Conservation (phyloP, 53 echinoderm and acorn worm genomes). For the Zoroaster sp. region DNA sequence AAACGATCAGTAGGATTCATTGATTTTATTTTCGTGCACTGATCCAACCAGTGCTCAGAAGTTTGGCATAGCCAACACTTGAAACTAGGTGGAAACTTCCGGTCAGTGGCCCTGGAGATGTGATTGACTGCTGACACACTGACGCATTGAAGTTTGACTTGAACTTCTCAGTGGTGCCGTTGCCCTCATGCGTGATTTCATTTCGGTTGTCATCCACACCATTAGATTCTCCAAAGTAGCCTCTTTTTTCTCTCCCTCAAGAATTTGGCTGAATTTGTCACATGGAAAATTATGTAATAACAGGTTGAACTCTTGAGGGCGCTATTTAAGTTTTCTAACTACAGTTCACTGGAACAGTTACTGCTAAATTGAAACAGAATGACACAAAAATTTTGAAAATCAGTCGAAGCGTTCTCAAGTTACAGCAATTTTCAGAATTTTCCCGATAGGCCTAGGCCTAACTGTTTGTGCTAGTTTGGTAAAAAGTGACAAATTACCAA, state of each 20-base stretch:
- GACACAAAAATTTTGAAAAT: too few species aligned
- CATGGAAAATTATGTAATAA: too few species aligned
- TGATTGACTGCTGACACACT: neutral
- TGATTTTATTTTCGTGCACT: conserved; percentile 25
- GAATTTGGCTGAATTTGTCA: too few species aligned
- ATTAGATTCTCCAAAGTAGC: conserved; percentile 40
- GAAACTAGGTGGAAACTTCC: neutral
- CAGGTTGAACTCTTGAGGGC: too few species aligned
- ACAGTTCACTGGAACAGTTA: too few species aligned
- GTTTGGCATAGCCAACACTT: conserved; percentile 66
- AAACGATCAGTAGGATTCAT: conserved; percentile 20
- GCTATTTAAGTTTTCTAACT: too few species aligned
- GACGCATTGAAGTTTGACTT: neutral
- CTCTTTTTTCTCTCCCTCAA: neutral
- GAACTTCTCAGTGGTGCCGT: conserved; percentile 48
- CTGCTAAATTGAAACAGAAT: too few species aligned
- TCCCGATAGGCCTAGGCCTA: too few species aligned
- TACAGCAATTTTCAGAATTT: too few species aligned
- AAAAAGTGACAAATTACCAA: too few species aligned
- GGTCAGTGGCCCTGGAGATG: neutral
- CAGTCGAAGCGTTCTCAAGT: too few species aligned
- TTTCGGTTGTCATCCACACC: conserved; percentile 47
- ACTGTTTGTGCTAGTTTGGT: too few species aligned
- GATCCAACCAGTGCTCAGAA: conserved; percentile 60
- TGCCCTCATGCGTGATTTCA: conserved; percentile 64